Conservation (phyloP, 2,888 invertebrate species). For the Zaprionus lineosus region DNA sequence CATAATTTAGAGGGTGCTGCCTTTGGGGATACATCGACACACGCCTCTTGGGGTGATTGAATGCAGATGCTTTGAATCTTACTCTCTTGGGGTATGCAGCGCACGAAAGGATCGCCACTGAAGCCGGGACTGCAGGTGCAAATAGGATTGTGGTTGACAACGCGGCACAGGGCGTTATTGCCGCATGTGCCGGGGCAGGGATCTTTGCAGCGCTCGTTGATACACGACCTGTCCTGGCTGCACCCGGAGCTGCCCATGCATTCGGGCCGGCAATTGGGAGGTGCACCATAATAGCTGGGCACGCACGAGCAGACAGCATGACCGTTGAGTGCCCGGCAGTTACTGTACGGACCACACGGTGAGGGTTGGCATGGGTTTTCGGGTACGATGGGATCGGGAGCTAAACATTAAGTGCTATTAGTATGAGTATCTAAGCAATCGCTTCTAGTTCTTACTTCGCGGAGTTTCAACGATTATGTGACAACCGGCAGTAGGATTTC, state of each 20-base stretch:
- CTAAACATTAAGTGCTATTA: constrained; percentile 62
- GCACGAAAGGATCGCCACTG: constrained; percentile 91
- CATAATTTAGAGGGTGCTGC: no score
- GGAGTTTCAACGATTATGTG: constrained; percentile 67
- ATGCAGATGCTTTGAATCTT: constrained; percentile 81
- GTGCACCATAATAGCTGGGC: constrained; percentile 90
- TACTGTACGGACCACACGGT: constrained; percentile 92
- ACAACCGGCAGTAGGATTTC: constrained; percentile 85
- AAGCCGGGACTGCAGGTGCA: constrained; percentile 91
- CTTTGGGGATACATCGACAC: neutral
- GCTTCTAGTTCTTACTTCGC: constrained; percentile 76
- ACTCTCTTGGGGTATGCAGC: constrained; percentile 88
- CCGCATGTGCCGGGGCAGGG: constrained; percentile 94
- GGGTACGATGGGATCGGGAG: constrained; percentile 77
- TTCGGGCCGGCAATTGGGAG: constrained; percentile 90
- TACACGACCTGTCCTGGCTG: constrained; percentile 90
- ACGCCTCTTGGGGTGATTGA: neutral
- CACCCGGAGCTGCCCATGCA: constrained; percentile 93
- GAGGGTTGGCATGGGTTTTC: constrained; percentile 86
- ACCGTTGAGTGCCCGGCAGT: constrained; percentile 88
- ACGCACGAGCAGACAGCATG: constrained; percentile 92
- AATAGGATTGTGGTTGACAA: constrained; percentile 92
- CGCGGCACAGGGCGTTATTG: constrained; percentile 90
- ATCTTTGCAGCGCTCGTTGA: constrained; percentile 90
- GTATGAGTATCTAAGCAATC: constrained; percentile 24